phyloP scores from a whole-genome alignment of 2,797 vertebrate genomes.

The Morus bassanus region DNA sequence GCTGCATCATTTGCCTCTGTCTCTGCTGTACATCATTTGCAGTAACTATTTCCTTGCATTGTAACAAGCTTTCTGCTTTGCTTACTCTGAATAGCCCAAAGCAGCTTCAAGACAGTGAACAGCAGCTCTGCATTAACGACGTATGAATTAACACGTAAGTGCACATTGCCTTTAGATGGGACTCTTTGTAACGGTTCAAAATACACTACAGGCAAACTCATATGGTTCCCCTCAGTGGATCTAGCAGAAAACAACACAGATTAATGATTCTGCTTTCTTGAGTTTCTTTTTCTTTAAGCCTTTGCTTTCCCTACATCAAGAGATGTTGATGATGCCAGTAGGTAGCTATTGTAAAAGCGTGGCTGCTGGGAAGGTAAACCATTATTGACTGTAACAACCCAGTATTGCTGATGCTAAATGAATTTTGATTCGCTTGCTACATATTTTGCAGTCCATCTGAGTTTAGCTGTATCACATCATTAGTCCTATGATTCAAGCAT shows the following conservation, averaged over 20 bases:
- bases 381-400: background rate
- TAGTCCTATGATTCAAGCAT: background rate
- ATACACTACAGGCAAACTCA: background rate
- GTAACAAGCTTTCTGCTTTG: constrained; percentile 73
- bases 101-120: constrained; percentile 96
- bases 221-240: background rate
- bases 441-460: constrained; percentile 3
- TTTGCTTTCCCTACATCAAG: background rate
- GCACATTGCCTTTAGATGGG: background rate
- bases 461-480: background rate
- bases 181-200: constrained; percentile 10
- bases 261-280: background rate
- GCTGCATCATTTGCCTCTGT: constrained; percentile 29
- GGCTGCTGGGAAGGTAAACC: constrained; percentile 33
- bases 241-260: constrained; percentile 20
- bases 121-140: constrained; percentile 89
- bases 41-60: constrained; percentile 23
- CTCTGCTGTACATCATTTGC: constrained; percentile 46
- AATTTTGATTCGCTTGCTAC: background rate
- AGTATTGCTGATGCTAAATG: constrained; percentile 5
- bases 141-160: constrained; percentile 96
- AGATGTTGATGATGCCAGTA: background rate
- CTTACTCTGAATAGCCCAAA: constrained; percentile 83
- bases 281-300: background rate
- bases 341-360: constrained; percentile 43